Evolutionary conservation across 2,113 vertebrate species (phyloP), one percentile per base, ranked within the genome.

Genomic region (Heterotis niloticus): DNA sequence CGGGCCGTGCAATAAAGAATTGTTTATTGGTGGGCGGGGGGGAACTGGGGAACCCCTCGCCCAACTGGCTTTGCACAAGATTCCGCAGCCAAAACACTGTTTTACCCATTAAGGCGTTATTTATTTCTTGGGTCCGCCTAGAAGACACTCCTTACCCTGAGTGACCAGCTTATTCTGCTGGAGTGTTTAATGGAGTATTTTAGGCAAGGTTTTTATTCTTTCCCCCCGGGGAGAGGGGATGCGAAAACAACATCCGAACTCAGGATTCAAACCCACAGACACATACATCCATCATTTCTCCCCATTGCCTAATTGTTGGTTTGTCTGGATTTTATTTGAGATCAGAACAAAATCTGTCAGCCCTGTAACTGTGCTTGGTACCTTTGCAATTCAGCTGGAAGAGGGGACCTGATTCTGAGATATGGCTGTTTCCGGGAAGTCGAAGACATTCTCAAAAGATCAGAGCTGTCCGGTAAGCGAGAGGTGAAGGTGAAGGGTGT

Each of bases 371-470:
- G 29, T 54, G 20, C 52, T 16, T 29, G 44, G 11, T 14, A 10
- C 62, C 51, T 64, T 44, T 14, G 12, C 44, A 11, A 24, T n/a
- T 10, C 20, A 17, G 54, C 18, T 12, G 65, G 75, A 34, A 29
- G 11, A 26, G 64, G 73, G 64, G 23, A 51, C 17, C 57, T n/a
- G 28, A 62, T 54, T 73, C 44, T 66, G 60, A 65, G 78, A 65
- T 23, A 54, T 51, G 7, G 70, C 59, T 78, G 70, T 80, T 78
- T 67, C 79, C 34, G 75, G 87, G 81, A 88, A 86, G 85, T 86
- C 84, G 78, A 44, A 86, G 87, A 91, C 86, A 88, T 89, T 89
- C 90, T 87, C 88, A 82, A 88, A 83, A 87, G 88, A 90, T 89
- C 88, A 88, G 85, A 78, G 85, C 81, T 88, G 84, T 82, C 83